Percentiles rank a stretch among this genome's conserved stretches.
Evolutionary conservation across 92 coral and sea anemone genomes (phyloP).

Genomic region (Anthopleura xanthogrammica): DNA sequence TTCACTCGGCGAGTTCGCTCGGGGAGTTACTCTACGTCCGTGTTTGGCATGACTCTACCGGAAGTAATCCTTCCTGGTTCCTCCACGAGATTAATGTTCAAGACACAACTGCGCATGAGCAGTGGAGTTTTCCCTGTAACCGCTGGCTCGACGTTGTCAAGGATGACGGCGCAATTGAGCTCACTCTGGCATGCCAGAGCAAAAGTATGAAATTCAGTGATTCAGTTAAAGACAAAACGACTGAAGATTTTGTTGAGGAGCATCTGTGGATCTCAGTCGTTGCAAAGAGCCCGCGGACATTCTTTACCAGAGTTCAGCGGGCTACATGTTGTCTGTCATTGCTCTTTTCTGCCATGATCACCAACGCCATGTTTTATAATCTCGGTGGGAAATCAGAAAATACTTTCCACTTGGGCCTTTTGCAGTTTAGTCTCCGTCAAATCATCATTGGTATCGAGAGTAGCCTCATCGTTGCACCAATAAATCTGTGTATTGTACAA

Average conservation of each 20-base stretch:
- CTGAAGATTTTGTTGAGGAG: constrained; percentile 47
- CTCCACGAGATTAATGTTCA: constrained; percentile 15
- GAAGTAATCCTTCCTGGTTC: constrained; percentile 57
- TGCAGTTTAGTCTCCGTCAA: constrained; percentile 60
- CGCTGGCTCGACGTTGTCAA: constrained; percentile 62
- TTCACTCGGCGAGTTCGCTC: constrained; percentile 35
- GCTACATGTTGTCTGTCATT: constrained; percentile 67
- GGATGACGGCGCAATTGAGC: constrained; percentile 52
- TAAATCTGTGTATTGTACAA: constrained; percentile 56
- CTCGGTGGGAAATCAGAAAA: constrained; percentile 41
- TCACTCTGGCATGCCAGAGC: constrained; percentile 15
- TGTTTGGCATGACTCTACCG: constrained; percentile 65
- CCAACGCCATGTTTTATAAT: constrained; percentile 75
- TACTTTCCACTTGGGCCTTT: constrained; percentile 56
- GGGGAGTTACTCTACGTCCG: constrained; percentile 33
- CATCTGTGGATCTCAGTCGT: constrained; percentile 71
- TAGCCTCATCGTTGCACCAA: constrained; percentile 52
- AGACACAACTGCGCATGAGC: not conserved
- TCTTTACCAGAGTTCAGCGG: constrained; percentile 66
- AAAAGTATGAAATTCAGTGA: not conserved
- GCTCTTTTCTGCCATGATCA: constrained; percentile 61
- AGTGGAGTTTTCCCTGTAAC: constrained; percentile 42
- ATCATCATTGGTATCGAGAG: constrained; percentile 58
- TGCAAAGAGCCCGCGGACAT: constrained; percentile 41
- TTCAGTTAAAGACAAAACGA: constrained; percentile 29